phyloP scores from a whole-genome alignment of 2,797 vertebrate species.

The Argentina silus region DNA sequence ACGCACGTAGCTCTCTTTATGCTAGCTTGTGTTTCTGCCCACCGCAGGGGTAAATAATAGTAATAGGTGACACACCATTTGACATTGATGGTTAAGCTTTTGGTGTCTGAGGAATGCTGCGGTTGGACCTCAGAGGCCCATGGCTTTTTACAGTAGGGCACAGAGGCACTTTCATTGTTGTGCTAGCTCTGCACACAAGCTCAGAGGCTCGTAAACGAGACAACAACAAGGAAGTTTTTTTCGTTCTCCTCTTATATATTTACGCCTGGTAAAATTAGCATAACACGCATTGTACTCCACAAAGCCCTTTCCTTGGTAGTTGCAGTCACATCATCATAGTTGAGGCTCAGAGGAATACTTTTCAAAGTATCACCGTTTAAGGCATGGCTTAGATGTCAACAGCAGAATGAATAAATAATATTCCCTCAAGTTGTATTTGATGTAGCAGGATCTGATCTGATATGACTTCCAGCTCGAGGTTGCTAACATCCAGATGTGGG shows the following conservation, averaged over 20 bases:
- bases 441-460: slow-evolving; percentile 65
- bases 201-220: slow-evolving; percentile 54
- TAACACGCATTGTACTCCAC: slow-evolving; percentile 42
- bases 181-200: slow-evolving; percentile 37
- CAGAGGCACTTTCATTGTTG: slow-evolving; percentile 55
- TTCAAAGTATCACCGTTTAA: slow-evolving; percentile 73
- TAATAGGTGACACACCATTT: slow-evolving; percentile 51
- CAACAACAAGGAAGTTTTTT: slow-evolving; percentile 63
- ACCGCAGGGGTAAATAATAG: slow-evolving; percentile 53
- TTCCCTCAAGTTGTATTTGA: slow-evolving; percentile 71
- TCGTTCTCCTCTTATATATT: slow-evolving; percentile 53
- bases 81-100: slow-evolving; percentile 44
- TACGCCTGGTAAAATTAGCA: slow-evolving; percentile 59
- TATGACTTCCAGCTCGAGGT: slow-evolving; percentile 48
- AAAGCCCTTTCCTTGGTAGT: slow-evolving; percentile 36
- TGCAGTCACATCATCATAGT: slow-evolving; percentile 47
- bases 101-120: slow-evolving; percentile 45
- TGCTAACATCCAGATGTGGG: slow-evolving; percentile 63
- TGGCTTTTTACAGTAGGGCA: slow-evolving; percentile 56
- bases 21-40: slow-evolving; percentile 35
- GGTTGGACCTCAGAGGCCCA: slow-evolving; percentile 56
- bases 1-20: slow-evolving; percentile 28
- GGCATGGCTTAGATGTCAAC: slow-evolving; percentile 72
- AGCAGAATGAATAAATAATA: slow-evolving; percentile 76
- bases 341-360: slow-evolving; percentile 67